These are phyloP conservation scores for Bellardia bayeri DNA, from an alignment of 2,888 invertebrate genomes.

Conservation along the genomic window DNA sequence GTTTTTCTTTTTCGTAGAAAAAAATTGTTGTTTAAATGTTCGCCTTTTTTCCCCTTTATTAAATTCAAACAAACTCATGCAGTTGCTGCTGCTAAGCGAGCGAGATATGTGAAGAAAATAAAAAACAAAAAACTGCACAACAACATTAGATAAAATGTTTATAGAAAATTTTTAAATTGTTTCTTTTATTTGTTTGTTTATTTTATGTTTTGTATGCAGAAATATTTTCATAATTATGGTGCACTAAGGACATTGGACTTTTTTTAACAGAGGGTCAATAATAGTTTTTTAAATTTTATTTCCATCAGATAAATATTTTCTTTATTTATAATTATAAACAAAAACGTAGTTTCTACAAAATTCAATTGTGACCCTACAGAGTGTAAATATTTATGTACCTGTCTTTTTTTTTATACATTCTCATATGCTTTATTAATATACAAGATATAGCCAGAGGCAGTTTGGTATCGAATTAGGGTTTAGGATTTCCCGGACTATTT, in stretches of 20 bases:
- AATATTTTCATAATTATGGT: slow-evolving; percentile 17
- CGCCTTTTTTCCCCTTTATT: not conserved
- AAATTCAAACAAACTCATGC: not conserved
- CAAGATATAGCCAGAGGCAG: too few relatives aligned
- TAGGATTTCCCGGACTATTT: too few relatives aligned
- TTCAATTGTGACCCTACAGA: too few relatives aligned
- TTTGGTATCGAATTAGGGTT: too few relatives aligned
- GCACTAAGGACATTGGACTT: not conserved
- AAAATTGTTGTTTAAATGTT: slow-evolving; percentile 47
- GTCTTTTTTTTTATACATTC: too few relatives aligned
- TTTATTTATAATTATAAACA: not conserved
- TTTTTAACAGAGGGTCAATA: not conserved
- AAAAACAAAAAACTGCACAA: not conserved
- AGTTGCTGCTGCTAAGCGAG: not conserved
- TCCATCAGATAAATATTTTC: not conserved
- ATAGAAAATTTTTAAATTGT: slow-evolving; percentile 1
- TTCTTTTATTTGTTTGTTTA: not conserved
- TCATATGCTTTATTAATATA: too few relatives aligned
- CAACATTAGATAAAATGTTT: slow-evolving; percentile 6
- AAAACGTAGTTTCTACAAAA: too few relatives aligned
- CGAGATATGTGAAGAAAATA: not conserved
- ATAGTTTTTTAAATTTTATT: too few relatives aligned
- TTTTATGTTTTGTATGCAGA: not conserved
- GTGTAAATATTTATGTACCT: too few relatives aligned
- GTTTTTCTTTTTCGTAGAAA: slow-evolving; percentile 8